Evolutionary conservation across 2,888 invertebrate species (phyloP), one percentile per base, ranked within the genome.

Genomic region (Phengaris alcon): DNA sequence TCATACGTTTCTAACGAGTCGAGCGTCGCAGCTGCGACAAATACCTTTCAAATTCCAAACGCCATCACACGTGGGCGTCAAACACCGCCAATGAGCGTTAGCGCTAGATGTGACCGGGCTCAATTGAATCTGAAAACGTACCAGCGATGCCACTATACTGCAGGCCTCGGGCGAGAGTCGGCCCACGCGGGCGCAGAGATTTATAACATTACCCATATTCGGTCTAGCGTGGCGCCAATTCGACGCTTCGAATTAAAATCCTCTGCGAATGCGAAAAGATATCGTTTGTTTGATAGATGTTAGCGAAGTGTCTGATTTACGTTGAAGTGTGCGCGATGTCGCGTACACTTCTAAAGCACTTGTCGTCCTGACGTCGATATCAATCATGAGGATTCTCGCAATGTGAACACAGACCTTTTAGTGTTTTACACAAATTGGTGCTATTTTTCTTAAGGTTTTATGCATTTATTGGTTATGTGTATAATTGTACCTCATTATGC

Each of bases 181-280:
- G 77, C 84, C 87, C 89, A 83, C 87, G 77, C 76, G 79, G 48
- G 48, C 77, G 77, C 81, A 81, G 86, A 90, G 91, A 93, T 93
- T 93, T 93, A 93, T 91, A 91, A 91, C 93, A 90, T 91, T 90
- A 91, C 88, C 93, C 91, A 90, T 91, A 92, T 92, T 91, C 90
- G 90, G 88, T 83, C 88, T 86, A 88, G 90, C 88, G 85, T 85
- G 93, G 93, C 93, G 93, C 92, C 93, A 90, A 91, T 88, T 90
- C 90, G 89, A 91, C 90, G 90, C 82, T 87, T 91, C 89, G 90
- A 92, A 91, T 92, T 91, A 82, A 92, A 92, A 90, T 85, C 84
- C 83, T 81, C 87, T 83, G 85, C 86, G 84, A 88, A 86, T 88
- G 90, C 91, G 88, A 92, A 91, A 69, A 91, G 82, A 81, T 82